Conservation (phyloP, 2,888 invertebrate genomes). For the Callosobruchus maculatus region DNA sequence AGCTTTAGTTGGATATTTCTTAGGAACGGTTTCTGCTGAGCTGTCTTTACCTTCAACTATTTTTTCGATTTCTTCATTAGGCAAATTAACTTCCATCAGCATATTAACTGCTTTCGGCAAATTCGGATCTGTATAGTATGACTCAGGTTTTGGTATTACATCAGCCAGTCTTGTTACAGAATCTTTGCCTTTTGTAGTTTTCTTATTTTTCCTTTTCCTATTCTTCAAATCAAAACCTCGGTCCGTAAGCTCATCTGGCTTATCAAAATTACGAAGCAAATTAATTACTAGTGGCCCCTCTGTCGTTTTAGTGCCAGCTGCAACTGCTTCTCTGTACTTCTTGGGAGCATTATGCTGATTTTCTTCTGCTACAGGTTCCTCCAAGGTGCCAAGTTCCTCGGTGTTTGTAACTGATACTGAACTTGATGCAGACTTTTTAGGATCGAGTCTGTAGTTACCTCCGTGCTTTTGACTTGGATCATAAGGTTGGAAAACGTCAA, state of each 20-base stretch:
- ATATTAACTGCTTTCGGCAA: constrained; percentile 36
- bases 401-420: not conserved
- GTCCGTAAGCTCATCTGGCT: not conserved
- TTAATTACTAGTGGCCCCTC: not conserved
- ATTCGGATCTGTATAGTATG: constrained; percentile 37
- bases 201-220: constrained; percentile 11
- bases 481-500: constrained; percentile 10
- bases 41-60: constrained; percentile 12
- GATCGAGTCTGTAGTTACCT: constrained; percentile 25
- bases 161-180: constrained; percentile 27
- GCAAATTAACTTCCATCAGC: constrained; percentile 22
- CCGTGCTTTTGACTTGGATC: constrained; percentile 26
- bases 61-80: constrained; percentile 17
- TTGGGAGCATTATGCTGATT: not conserved
- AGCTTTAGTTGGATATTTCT: not conserved
- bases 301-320: not conserved
- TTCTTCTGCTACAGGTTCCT: constrained; percentile 1
- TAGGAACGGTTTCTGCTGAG: constrained; percentile 4
- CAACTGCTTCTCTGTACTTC: constrained; percentile 3
- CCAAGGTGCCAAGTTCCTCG: constrained; percentile 3
- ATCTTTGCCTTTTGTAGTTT: constrained; percentile 8
- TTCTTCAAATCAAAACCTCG: constrained; percentile 2
- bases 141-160: constrained; percentile 35
- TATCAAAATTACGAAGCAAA: not conserved
- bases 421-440: not conserved